Conservation (phyloP, 2,888 invertebrate genomes). For the Tachina lurida region DNA sequence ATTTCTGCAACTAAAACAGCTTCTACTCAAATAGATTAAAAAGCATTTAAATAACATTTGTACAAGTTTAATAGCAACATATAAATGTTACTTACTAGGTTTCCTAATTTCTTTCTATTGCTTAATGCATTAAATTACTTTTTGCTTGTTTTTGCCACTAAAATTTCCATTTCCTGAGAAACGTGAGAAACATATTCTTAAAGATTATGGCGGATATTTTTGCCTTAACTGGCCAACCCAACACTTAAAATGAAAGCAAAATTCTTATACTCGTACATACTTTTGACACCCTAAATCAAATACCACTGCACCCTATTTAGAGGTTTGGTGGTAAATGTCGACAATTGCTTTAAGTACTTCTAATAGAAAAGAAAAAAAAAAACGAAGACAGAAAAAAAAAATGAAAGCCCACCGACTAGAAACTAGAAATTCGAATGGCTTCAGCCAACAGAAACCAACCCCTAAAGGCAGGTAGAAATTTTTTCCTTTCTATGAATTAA, state of each 20-base stretch:
- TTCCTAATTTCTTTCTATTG: not conserved
- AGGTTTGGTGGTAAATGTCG: constrained; percentile 57
- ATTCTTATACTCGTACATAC: constrained; percentile 20
- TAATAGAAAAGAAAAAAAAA: not conserved
- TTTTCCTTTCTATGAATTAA: not conserved
- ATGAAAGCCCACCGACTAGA: constrained; percentile 42
- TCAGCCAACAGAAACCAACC: constrained; percentile 55
- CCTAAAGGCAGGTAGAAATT: constrained; percentile 55
- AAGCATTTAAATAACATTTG: not conserved
- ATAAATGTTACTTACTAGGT: not conserved
- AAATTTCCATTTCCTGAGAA: constrained; percentile 5
- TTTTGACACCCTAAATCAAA: constrained; percentile 46
- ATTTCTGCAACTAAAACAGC: not conserved
- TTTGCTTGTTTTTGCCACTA: not conserved
- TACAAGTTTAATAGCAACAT: not conserved
- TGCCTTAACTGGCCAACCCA: constrained; percentile 4
- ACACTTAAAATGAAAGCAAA: constrained; percentile 27
- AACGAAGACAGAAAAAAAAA: constrained; percentile 8
- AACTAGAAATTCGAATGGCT: constrained; percentile 64
- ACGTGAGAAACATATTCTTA: constrained; percentile 26
- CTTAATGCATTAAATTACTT: not conserved
- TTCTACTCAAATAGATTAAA: not conserved
- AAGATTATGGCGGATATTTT: constrained; percentile 28
- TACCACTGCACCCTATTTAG: constrained; percentile 58
- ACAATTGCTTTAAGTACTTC: constrained; percentile 9